These are phyloP conservation scores for Agrilus cyanescens DNA, from an alignment of 2,888 invertebrate species.

Conservation along the genomic window DNA sequence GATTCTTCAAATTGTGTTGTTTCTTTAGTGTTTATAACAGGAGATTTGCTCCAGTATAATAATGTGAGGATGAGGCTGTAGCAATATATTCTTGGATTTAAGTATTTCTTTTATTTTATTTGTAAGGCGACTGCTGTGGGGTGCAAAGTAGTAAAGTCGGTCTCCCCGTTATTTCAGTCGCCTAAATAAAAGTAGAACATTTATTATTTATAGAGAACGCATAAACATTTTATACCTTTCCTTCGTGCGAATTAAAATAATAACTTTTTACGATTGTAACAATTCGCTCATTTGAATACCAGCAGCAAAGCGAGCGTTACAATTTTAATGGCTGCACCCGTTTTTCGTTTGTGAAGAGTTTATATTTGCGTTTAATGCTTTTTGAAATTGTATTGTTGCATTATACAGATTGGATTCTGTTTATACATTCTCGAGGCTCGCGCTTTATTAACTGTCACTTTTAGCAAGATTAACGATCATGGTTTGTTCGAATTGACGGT, in stretches of 20 bases:
- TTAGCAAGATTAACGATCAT: slow-evolving; percentile 25
- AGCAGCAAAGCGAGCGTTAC: slow-evolving; percentile 26
- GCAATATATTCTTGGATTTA: too few relatives aligned
- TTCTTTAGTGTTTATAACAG: too few relatives aligned
- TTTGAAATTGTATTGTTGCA: slow-evolving; percentile 29
- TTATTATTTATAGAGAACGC: slow-evolving; percentile 19
- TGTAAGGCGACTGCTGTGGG: too few relatives aligned
- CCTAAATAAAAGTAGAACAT: slow-evolving; percentile 12
- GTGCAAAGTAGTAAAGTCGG: too few relatives aligned
- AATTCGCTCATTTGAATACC: slow-evolving; percentile 30
- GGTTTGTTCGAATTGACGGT: slow-evolving; percentile 15
- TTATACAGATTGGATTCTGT: slow-evolving; percentile 29
- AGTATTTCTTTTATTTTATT: too few relatives aligned
- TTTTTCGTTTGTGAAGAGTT: slow-evolving; percentile 28
- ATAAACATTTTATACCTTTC: slow-evolving; percentile 17
- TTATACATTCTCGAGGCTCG: slow-evolving; percentile 28
- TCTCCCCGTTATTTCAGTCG: neutral
- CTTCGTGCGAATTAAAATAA: slow-evolving; percentile 22
- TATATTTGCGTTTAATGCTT: slow-evolving; percentile 25
- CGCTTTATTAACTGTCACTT: slow-evolving; percentile 30
- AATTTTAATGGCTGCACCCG: slow-evolving; percentile 29
- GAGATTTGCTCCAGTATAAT: too few relatives aligned
- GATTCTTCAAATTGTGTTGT: too few relatives aligned
- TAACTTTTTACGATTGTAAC: slow-evolving; percentile 30
- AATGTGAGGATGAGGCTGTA: too few relatives aligned